Evolutionary conservation across 2,888 invertebrate species (phyloP).

Genomic region (Drosophila ochracea): DNA sequence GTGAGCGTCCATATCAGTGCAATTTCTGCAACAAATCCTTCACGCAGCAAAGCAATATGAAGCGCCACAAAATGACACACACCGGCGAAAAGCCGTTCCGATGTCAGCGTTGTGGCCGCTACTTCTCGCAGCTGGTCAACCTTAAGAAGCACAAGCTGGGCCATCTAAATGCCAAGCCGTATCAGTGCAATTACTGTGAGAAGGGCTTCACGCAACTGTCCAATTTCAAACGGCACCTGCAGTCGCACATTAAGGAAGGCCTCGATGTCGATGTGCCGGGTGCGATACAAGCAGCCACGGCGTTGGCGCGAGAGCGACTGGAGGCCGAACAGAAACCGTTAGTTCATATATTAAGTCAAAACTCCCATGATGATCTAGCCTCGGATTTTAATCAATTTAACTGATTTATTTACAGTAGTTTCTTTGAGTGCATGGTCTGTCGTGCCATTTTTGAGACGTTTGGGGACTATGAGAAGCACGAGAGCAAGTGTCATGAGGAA

Average conservation of each 20-base stretch:
- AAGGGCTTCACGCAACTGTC: conserved; percentile 84
- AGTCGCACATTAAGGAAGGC: conserved; percentile 81
- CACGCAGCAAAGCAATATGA: conserved; percentile 85
- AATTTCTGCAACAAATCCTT: conserved; percentile 84
- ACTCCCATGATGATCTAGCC: neutral
- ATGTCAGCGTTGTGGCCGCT: conserved; percentile 84
- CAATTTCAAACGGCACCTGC: conserved; percentile 84
- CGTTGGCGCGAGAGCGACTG: conserved; percentile 77
- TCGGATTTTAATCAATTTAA: neutral
- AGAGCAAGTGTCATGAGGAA: conserved; percentile 80
- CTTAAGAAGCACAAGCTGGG: conserved; percentile 85
- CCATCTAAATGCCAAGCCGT: conserved; percentile 84
- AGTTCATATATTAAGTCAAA: conserved; percentile 7
- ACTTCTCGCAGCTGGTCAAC: conserved; percentile 84
- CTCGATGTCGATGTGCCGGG: conserved; percentile 77
- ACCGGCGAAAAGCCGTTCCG: conserved; percentile 85
- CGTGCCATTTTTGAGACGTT: conserved; percentile 83
- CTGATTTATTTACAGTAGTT: conserved; percentile 59
- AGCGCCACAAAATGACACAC: conserved; percentile 84
- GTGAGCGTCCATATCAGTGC: conserved; percentile 84
- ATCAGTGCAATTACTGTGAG: conserved; percentile 82
- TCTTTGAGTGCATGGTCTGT: conserved; percentile 83
- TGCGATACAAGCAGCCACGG: conserved; percentile 76
- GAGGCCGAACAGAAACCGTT: conserved; percentile 78
- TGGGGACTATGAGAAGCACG: conserved; percentile 83